phyloP scores from a whole-genome alignment of 2,113 vertebrate species.

The Clinocottus analis region DNA sequence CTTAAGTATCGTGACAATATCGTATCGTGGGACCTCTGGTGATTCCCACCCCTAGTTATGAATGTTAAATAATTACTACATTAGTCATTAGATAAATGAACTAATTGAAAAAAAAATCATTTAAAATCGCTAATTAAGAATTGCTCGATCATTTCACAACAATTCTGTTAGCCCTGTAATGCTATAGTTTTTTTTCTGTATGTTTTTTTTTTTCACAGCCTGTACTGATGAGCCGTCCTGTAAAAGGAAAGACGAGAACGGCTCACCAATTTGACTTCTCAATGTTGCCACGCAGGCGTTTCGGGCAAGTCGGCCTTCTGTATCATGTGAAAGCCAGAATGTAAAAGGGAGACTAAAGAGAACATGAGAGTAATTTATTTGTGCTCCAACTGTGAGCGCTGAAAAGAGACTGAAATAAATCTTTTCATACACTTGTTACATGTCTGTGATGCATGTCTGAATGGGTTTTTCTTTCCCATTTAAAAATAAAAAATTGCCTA shows the following conservation, averaged over 20 bases:
- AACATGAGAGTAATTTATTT: slow-evolving; percentile 25
- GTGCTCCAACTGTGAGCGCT: neutral
- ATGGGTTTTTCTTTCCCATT: slow-evolving; percentile 55
- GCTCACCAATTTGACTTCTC: neutral
- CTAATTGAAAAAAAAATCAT: no score
- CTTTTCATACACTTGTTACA: slow-evolving; percentile 73
- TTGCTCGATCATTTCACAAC: slow-evolving; percentile 54
- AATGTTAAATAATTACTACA: no score
- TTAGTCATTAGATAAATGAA: no score
- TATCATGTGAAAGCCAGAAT: neutral
- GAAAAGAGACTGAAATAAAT: slow-evolving; percentile 25
- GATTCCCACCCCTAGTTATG: no score
- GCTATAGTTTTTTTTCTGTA: slow-evolving; percentile 31
- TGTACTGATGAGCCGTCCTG: neutral
- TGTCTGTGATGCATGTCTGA: slow-evolving; percentile 75
- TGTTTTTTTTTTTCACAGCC: neutral
- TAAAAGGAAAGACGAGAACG: neutral
- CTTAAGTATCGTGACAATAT: no score
- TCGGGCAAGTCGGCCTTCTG: neutral
- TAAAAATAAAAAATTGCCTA: slow-evolving; percentile 72
- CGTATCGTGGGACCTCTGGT: no score
- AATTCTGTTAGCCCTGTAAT: slow-evolving; percentile 33
- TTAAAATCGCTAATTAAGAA: neutral
- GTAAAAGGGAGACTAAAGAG: neutral
- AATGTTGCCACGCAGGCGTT: neutral